These are phyloP conservation scores for Eciton burchellii DNA, from an alignment of 1,140 invertebrate genomes.

Conservation along the genomic window DNA sequence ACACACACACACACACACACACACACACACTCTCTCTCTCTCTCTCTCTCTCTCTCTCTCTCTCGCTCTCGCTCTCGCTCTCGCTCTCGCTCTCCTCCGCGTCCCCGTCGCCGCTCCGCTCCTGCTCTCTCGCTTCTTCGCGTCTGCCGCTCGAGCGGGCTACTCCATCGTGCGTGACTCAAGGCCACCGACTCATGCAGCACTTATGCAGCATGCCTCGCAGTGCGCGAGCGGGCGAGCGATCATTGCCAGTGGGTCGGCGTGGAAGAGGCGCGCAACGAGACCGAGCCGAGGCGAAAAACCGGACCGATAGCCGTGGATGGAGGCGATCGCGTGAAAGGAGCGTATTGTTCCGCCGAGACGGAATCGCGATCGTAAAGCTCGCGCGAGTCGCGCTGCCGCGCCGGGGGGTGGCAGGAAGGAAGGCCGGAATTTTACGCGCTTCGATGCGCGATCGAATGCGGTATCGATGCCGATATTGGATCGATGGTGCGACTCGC, in stretches of 20 bases:
- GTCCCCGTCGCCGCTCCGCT: conserved; percentile 38
- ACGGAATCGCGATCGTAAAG: conserved; percentile 5
- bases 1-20: too few relatives aligned
- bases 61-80: not conserved
- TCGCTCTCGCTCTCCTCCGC: conserved; percentile 29
- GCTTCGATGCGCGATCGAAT: too few relatives aligned
- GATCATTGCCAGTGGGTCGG: conserved; percentile 49
- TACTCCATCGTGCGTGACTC: conserved; percentile 79
- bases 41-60: conserved; percentile 36
- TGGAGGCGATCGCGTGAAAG: conserved; percentile 14
- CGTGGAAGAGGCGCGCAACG: conserved; percentile 20
- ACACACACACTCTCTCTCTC: conserved; percentile 53
- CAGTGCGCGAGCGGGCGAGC: conserved; percentile 4
- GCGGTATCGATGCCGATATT: not conserved
- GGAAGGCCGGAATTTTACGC: too few relatives aligned
- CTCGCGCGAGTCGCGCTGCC: not conserved
- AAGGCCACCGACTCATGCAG: conserved; percentile 80
- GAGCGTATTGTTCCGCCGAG: conserved; percentile 8
- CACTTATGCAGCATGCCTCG: conserved; percentile 65
- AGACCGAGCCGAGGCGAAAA: not conserved
- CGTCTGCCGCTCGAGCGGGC: conserved; percentile 58
- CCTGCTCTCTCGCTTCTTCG: conserved; percentile 39
- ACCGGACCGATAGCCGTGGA: conserved; percentile 12
- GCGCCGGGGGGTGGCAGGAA: not conserved
- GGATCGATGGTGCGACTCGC: conserved; percentile 7